These are phyloP conservation scores for Fratercula arctica DNA, from an alignment of 2,797 vertebrate species.

Conservation along the genomic window DNA sequence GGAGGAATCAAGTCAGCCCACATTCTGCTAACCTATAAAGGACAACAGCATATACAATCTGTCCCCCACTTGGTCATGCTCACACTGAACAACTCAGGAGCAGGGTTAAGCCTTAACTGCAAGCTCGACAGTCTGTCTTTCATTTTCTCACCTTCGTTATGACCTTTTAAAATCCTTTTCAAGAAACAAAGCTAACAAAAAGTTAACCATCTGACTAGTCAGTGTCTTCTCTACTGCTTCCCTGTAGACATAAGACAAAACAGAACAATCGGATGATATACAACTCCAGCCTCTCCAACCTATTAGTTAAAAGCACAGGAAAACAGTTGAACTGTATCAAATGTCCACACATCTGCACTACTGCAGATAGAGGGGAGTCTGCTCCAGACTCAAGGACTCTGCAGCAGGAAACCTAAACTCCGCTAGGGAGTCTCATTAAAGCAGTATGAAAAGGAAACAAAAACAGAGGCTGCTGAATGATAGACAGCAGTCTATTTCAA, in stretches of 20 bases:
- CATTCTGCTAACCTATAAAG: neutral
- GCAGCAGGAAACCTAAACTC: neutral
- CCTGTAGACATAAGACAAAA: neutral
- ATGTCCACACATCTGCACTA: neutral
- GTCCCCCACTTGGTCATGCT: neutral
- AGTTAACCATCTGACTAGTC: neutral
- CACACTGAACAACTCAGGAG: neutral
- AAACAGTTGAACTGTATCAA: neutral
- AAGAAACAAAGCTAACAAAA: neutral
- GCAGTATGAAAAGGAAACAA: neutral
- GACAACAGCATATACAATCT: neutral
- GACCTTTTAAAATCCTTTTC: neutral
- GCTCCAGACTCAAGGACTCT: neutral
- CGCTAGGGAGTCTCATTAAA: neutral
- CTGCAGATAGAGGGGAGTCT: neutral
- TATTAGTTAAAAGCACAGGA: neutral
- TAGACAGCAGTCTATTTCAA: neutral
- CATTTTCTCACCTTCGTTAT: rapidly evolving
- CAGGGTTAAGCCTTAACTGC: neutral
- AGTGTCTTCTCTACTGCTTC: neutral
- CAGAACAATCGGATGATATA: neutral
- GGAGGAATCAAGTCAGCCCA: neutral
- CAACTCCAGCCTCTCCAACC: neutral
- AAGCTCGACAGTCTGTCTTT: neutral
- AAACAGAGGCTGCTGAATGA: neutral